A percentile compares a stretch with the other conserved stretches of the same genome.
Conservation (phyloP, 2,113 vertebrate species). For the Ptychochromis oligacanthus region DNA sequence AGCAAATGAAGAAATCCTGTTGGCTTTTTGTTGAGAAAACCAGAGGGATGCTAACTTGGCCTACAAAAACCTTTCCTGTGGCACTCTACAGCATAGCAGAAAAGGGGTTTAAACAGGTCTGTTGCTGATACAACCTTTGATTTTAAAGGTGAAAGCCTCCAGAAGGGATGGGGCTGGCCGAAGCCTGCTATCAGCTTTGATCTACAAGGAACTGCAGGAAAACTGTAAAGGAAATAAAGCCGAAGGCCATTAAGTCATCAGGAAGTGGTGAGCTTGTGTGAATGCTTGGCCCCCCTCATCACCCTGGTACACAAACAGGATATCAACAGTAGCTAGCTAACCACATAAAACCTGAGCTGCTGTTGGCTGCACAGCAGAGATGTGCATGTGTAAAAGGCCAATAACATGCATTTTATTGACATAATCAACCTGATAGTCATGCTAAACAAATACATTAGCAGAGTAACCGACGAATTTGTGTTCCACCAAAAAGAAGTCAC, state of each 20-base stretch:
- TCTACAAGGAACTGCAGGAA: conserved; percentile 66
- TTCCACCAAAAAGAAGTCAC: neutral
- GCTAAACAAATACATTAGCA: conserved; percentile 7
- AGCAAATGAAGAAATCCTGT: neutral
- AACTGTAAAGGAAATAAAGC: conserved; percentile 69
- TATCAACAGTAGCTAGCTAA: conserved; percentile 22
- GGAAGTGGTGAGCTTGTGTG: conserved; percentile 61
- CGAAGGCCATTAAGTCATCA: conserved; percentile 59
- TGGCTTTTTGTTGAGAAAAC: neutral
- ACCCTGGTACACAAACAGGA: conserved; percentile 43
- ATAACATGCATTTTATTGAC: neutral
- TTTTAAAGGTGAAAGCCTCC: conserved; percentile 10
- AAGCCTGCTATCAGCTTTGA: conserved; percentile 58
- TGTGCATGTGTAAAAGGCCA: neutral
- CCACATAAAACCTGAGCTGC: neutral
- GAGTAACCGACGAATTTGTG: neutral
- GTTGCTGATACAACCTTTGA: neutral
- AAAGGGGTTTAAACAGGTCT: neutral
- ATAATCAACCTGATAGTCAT: neutral
- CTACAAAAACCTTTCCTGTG: neutral
- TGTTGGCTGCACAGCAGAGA: conserved; percentile 1
- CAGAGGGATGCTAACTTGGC: neutral
- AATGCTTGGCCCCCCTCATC: conserved; percentile 27
- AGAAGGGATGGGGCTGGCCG: neutral
- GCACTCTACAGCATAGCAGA: neutral